phyloP scores from a whole-genome alignment of 2,888 invertebrate genomes.

The Lochmaea capreae region DNA sequence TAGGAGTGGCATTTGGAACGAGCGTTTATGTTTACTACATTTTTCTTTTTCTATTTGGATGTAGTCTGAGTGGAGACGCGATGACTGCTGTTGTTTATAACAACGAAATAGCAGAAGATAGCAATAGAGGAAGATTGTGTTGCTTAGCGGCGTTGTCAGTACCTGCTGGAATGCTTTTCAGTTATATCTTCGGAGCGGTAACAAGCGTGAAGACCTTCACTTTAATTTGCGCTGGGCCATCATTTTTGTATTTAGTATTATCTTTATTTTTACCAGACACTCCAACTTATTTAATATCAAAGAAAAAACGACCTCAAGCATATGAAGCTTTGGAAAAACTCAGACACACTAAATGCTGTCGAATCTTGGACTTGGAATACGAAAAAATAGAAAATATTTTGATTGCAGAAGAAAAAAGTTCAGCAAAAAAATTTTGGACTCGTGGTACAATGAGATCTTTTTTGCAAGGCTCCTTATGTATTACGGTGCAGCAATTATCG shows the following conservation, averaged over 20 bases:
- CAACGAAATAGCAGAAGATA: slow-evolving; percentile 84
- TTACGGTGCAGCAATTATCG: slow-evolving; percentile 84
- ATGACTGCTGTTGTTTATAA: slow-evolving; percentile 85
- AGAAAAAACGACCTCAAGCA: not conserved
- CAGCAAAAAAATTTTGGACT: slow-evolving; percentile 19
- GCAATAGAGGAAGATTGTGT: slow-evolving; percentile 77
- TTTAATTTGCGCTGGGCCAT: slow-evolving; percentile 29
- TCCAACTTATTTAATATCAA: slow-evolving; percentile 42
- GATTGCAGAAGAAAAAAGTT: slow-evolving; percentile 67
- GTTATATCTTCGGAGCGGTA: slow-evolving; percentile 10
- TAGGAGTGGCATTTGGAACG: not conserved
- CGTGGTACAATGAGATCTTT: slow-evolving; percentile 67
- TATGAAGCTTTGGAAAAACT: slow-evolving; percentile 20
- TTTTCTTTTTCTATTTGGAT: slow-evolving; percentile 71
- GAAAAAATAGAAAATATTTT: slow-evolving; percentile 65
- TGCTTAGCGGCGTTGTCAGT: slow-evolving; percentile 60
- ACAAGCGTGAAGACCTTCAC: slow-evolving; percentile 6
- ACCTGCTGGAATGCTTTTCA: slow-evolving; percentile 1
- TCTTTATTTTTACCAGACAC: slow-evolving; percentile 38
- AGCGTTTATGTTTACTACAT: slow-evolving; percentile 61
- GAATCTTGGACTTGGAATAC: slow-evolving; percentile 19
- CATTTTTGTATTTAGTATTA: slow-evolving; percentile 32
- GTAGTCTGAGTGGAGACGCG: slow-evolving; percentile 76
- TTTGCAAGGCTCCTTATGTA: slow-evolving; percentile 76
- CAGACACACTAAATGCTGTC: slow-evolving; percentile 7